Conservation (phyloP, 2,888 invertebrate species). For the Heterodera filipjevi region DNA sequence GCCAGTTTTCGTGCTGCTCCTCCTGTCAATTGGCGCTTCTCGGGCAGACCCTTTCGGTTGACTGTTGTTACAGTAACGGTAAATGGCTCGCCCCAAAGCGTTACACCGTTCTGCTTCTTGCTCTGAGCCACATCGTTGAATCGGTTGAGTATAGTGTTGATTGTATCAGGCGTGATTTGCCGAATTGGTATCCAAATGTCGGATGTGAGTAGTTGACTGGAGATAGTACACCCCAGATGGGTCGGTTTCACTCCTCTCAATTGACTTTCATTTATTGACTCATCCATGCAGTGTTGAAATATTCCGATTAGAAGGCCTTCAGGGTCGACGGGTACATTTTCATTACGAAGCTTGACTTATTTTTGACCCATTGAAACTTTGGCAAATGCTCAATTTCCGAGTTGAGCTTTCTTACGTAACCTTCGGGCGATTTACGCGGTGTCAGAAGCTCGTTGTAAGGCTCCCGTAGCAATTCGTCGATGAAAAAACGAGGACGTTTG, state of each 20-base stretch:
- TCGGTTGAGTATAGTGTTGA: constrained; percentile 14
- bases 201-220: background rate
- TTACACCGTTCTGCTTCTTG: constrained; percentile 1
- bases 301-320: constrained; percentile 16
- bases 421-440: background rate
- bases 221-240: background rate
- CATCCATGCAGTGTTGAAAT: constrained; percentile 15
- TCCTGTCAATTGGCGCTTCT: background rate
- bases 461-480: constrained; percentile 1
- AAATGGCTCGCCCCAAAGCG: constrained; percentile 20
- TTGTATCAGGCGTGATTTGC: background rate
- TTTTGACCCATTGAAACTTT: constrained; percentile 8
- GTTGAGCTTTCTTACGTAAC: background rate
- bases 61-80: constrained; percentile 1
- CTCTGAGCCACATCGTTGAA: constrained; percentile 12
- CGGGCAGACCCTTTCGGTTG: background rate
- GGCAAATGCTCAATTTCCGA: background rate
- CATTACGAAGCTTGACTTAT: background rate
- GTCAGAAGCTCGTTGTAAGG: background rate
- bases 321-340: background rate
- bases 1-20: background rate
- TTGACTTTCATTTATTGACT: background rate
- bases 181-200: constrained; percentile 19
- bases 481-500: constrained; percentile 7
- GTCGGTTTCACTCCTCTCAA: background rate